These are phyloP conservation scores for Trachythela sp. DNA, from an alignment of 64 coral and sea anemone genomes.

Conservation along the genomic window DNA sequence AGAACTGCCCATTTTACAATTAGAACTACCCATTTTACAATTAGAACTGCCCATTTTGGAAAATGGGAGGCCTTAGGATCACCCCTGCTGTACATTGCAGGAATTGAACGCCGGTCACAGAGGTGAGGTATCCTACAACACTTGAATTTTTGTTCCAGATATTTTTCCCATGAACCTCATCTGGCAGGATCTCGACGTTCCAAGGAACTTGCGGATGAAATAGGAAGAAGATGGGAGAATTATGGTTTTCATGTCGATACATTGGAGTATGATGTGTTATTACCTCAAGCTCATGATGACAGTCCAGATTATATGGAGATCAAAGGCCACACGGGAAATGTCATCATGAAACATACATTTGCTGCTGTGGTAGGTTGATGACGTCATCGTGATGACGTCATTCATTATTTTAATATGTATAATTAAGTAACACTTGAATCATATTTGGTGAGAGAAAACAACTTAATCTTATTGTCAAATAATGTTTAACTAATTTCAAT, in stretches of 20 bases:
- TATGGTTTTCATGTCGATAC: background rate
- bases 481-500: too few relatives aligned
- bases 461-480: too few relatives aligned
- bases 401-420: too few relatives aligned
- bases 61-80: too few relatives aligned
- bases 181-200: background rate
- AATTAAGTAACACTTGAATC: too few relatives aligned
- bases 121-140: too few relatives aligned
- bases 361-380: background rate
- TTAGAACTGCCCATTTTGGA: too few relatives aligned
- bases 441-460: too few relatives aligned
- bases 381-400: background rate
- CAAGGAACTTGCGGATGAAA: background rate
- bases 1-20: too few relatives aligned
- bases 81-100: too few relatives aligned
- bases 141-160: background rate
- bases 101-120: too few relatives aligned
- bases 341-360: background rate
- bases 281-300: background rate
- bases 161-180: background rate
- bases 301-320: constrained; percentile 5
- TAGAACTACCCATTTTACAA: too few relatives aligned
- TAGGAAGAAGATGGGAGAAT: background rate
- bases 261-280: background rate
- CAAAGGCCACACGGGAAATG: background rate